Base-by-base conservation (phyloP, 2,113 vertebrate species). In the Entomyzon cyanotis region DNA sequence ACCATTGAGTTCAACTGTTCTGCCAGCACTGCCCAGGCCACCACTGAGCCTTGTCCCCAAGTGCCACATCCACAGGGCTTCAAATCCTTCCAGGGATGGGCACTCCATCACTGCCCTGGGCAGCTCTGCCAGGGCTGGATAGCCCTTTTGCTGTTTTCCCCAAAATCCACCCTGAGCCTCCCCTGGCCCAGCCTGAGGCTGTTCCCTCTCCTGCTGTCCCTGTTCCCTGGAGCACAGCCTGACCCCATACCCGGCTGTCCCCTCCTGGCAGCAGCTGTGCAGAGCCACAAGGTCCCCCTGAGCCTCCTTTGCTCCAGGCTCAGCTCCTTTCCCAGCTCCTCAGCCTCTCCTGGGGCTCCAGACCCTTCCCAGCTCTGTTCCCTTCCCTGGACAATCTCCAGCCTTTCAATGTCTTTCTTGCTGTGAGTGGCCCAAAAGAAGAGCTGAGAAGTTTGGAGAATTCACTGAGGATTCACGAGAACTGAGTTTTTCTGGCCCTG, bases 111-210 rank as follows among this genome's bases (percentile, higher is more conserved):
- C 19, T 3, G 5, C 35, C 27, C 15, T 50, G 59, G 37, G 35
- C 59, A 67, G 14, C 59, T 58, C 27, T 37, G 35, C 21, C 59
- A 50, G 42, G 9, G 31, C 5, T 15, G 42, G 7, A 7, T 31
- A 71, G 0, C 33, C 37, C 60, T 52, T 89, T 13, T 14, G 27
- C 39, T 39, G 39, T 13, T 62, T 33, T 23, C 7, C 56, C 22
- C 19, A 19, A 0, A 3, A 0, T 20, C 52, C 69, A 19, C 33
- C 10, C 14, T 39, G 22, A 2, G 1, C 12, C 25, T 52, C 2
- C 31, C 39, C 55, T 35, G 53, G 50, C 13, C 16, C 62, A 67
- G 14, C 21, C 30, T 22, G 76, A 10, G 77, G 77, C 33, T 2
- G 2, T 74, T 89, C 44, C 44, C 60, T 89, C 69, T 67, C 3